phyloP scores from a whole-genome alignment of 2,888 invertebrate genomes.

The Spodoptera exigua region DNA sequence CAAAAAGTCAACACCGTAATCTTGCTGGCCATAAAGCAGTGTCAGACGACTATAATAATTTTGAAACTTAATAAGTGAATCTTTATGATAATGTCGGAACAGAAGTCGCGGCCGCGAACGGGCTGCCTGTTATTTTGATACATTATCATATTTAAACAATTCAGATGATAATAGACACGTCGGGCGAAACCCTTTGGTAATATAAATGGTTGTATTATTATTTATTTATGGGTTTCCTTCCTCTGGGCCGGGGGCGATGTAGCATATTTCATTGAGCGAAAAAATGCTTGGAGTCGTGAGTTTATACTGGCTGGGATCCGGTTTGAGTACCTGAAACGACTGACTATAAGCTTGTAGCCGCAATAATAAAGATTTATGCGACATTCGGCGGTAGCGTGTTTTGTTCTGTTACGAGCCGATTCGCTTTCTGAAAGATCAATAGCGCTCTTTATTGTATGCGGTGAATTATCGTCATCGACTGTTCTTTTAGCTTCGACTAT shows the following conservation, averaged over 20 bases:
- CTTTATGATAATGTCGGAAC: conserved; percentile 87
- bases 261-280: conserved; percentile 88
- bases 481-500: conserved; percentile 78
- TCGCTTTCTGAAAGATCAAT: conserved; percentile 88
- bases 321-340: conserved; percentile 87
- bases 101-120: conserved; percentile 86
- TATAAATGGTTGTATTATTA: conserved; percentile 89
- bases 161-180: conserved; percentile 89
- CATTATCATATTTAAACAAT: conserved; percentile 90
- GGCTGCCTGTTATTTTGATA: conserved; percentile 88
- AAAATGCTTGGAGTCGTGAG: conserved; percentile 88
- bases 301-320: conserved; percentile 84
- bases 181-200: conserved; percentile 88
- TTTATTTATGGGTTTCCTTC: conserved; percentile 89
- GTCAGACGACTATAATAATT: conserved; percentile 86
- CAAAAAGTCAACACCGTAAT: conserved; percentile 78
- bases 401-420: conserved; percentile 88
- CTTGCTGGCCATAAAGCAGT: conserved; percentile 79
- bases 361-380: conserved; percentile 89
- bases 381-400: conserved; percentile 89
- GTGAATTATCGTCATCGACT: conserved; percentile 84
- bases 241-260: conserved; percentile 84
- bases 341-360: conserved; percentile 88
- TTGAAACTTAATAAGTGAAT: conserved; percentile 88
- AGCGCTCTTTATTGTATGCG: conserved; percentile 85